Percentiles rank a stretch among this genome's conserved stretches.
Conservation (phyloP, 2,797 vertebrate genomes). For the Falco concolor region DNA sequence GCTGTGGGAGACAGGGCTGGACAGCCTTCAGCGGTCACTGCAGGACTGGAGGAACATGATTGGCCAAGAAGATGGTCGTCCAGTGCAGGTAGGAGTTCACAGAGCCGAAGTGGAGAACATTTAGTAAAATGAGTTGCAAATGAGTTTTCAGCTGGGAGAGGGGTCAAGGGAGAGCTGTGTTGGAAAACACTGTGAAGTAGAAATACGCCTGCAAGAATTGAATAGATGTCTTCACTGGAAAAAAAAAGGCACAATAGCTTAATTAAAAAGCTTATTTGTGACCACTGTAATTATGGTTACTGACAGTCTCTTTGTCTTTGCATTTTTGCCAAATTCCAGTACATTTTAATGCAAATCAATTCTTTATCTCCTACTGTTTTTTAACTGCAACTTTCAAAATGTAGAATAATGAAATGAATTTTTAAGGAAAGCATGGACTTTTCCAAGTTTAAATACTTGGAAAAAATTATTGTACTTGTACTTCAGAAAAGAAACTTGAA, state of each 20-base stretch:
- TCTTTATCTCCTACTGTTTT: background rate
- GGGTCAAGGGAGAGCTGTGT: background rate
- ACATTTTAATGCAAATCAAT: background rate
- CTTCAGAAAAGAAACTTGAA: background rate
- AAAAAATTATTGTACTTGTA: background rate
- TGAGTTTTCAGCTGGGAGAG: background rate
- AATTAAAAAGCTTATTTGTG: background rate
- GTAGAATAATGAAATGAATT: background rate
- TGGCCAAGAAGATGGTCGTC: slow-evolving; percentile 84
- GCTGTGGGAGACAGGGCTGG: slow-evolving; percentile 93
- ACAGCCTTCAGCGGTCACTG: slow-evolving; percentile 86
- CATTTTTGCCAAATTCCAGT: slow-evolving; percentile 1
- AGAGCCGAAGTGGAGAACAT: background rate
- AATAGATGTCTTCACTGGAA: background rate
- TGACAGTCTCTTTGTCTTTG: background rate
- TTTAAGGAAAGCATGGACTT: background rate
- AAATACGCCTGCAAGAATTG: background rate
- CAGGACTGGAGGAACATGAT: slow-evolving; percentile 97
- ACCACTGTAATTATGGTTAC: background rate
- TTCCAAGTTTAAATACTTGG: background rate
- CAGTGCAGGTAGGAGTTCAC: slow-evolving; percentile 81
- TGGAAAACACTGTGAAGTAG: background rate
- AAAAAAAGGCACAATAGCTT: background rate
- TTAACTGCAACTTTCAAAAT: background rate
- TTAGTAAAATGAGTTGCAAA: background rate